Base-by-base conservation (phyloP, 2,888 invertebrate genomes). In the Ypsolopha sequella region DNA sequence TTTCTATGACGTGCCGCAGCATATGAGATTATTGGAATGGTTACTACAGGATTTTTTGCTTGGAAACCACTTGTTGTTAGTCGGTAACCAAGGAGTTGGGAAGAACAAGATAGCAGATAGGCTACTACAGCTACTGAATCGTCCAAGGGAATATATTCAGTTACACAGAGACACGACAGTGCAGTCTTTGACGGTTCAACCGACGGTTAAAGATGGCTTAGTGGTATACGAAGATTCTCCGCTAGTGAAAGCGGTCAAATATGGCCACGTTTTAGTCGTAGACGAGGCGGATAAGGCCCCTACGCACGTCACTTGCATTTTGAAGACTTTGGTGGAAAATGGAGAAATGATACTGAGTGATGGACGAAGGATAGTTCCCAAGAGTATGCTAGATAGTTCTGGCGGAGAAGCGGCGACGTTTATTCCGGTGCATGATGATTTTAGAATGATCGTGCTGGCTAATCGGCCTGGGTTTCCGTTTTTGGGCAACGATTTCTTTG, bases 251-350 rank as follows among this genome's bases (percentile, higher is more conserved):
- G 98, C 98, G 0, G 96, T 97, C 0, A 94, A 94, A 74, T 74
- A 88, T 52, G 98, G 98, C 0, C 94, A 96, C 64, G 93, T 98
- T 7, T 87, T 99, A 52, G 95, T 99, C 0, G 92, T 99, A 0
- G 98, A 99, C 64, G 99, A 99, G 74, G 98, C 98, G 0, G 98
- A 99, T 75, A 99, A 99, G 73, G 98, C 98, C 0, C 98, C 98
- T 0, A 97, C 97, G 0, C 96, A 98, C 68, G 98, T 99, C 0
- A 98, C 98, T 0, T 97, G 97, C 71, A 95, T 99, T 59, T 80
- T 99, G 41, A 97, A 98, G 71, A 97, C 96, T 6, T 81, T 99
- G n/a, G 94, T 98, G 0, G 98, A 98, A 79, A 93, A 94, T 58
- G 97, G 97, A 0, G 95, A 97, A 79, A 98, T 99, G 97, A 92